Conservation (phyloP, 2,888 invertebrate species). For the Ophion slaviceki region DNA sequence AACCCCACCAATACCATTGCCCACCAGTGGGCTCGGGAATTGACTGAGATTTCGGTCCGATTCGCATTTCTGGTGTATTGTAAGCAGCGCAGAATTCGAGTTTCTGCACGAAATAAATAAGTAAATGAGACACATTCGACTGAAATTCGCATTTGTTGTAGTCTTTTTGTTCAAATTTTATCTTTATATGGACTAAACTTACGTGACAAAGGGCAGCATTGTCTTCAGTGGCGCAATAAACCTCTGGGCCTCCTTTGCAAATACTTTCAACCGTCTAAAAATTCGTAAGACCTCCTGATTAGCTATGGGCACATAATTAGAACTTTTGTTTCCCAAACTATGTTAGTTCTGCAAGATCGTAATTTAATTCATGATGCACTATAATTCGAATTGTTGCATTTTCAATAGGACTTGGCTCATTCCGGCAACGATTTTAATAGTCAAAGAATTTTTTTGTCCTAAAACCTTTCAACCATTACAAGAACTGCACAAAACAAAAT, state of each 20-base stretch:
- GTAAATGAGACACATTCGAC: not conserved
- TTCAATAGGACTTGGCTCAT: no score
- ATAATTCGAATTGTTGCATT: no score
- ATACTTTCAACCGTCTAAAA: constrained; percentile 35
- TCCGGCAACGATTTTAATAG: no score
- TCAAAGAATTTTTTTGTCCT: no score
- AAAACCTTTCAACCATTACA: no score
- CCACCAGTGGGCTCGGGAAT: not conserved
- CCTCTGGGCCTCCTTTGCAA: constrained; percentile 21
- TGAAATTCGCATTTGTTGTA: not conserved
- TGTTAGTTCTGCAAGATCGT: no score
- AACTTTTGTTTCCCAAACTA: no score
- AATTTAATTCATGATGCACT: no score
- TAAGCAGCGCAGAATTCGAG: constrained; percentile 21
- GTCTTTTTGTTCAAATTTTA: not conserved
- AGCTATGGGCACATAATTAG: no score
- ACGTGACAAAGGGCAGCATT: constrained; percentile 37
- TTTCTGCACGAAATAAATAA: constrained; percentile 20
- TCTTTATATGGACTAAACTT: constrained; percentile 13
- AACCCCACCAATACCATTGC: constrained; percentile 47
- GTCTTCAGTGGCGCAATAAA: constrained; percentile 36
- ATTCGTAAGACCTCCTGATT: not conserved
- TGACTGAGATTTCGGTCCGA: not conserved
- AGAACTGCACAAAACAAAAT: no score
- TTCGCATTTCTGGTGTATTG: not conserved